A percentile compares a stretch with the other conserved stretches of the same genome.
phyloP scores from a whole-genome alignment of 2,888 invertebrate species.

The Lampropteryx suffumata region DNA sequence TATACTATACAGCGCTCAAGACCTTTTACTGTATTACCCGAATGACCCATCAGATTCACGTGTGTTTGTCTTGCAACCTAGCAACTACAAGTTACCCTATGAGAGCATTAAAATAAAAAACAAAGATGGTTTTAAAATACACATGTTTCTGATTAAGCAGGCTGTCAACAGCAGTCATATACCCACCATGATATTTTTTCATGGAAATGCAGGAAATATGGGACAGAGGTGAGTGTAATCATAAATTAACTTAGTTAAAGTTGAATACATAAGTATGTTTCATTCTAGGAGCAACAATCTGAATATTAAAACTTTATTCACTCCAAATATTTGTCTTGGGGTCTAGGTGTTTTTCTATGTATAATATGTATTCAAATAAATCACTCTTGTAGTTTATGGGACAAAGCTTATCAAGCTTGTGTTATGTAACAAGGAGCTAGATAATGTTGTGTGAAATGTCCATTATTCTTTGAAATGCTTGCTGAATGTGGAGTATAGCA shows the following conservation, averaged over 20 bases:
- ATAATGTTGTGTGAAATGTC: too few species aligned
- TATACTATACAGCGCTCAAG: slow-evolving; percentile 93
- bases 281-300: too few species aligned
- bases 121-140: slow-evolving; percentile 89
- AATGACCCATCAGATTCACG: slow-evolving; percentile 94
- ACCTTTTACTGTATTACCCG: slow-evolving; percentile 93
- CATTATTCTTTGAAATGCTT: too few species aligned
- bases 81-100: slow-evolving; percentile 92
- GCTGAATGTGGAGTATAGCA: too few species aligned
- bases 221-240: slow-evolving; percentile 87
- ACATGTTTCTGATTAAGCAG: slow-evolving; percentile 92
- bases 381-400: too few species aligned
- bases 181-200: slow-evolving; percentile 94
- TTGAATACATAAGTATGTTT: too few species aligned
- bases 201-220: slow-evolving; percentile 99
- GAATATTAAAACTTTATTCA: too few species aligned
- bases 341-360: too few species aligned
- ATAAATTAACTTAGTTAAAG: background rate
- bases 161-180: slow-evolving; percentile 85
- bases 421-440: too few species aligned
- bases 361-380: too few species aligned
- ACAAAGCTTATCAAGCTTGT: too few species aligned
- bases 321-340: too few species aligned
- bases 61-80: slow-evolving; percentile 93
- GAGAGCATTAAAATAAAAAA: slow-evolving; percentile 89